Percentiles rank a stretch among this genome's conserved stretches.
phyloP scores from a whole-genome alignment of 1,140 invertebrate species.

The Berghia stephanieae region DNA sequence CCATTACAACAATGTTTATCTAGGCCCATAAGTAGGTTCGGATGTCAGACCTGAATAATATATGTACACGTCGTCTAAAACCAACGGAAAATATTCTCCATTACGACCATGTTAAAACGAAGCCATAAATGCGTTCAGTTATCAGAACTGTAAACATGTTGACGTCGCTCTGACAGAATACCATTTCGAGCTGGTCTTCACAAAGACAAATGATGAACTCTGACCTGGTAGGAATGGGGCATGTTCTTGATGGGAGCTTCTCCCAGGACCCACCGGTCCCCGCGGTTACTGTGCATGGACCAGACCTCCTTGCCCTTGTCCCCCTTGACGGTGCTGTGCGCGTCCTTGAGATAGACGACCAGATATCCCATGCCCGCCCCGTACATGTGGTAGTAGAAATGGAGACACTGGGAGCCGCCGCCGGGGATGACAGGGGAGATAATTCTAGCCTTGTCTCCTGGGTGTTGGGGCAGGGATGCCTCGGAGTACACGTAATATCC shows the following conservation, averaged over 20 bases:
- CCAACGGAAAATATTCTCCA: no score
- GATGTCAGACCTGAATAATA: no score
- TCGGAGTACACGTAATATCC: constrained; percentile 58
- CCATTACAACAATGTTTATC: no score
- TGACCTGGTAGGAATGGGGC: constrained; percentile 27
- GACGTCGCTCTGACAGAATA: no score
- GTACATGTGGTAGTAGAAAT: constrained; percentile 77
- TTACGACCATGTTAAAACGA: no score
- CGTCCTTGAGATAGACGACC: constrained; percentile 48
- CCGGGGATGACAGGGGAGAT: constrained; percentile 48
- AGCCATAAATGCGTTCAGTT: no score
- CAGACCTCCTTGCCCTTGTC: background rate
- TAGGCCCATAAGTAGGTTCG: no score
- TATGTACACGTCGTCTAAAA: no score
- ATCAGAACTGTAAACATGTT: no score
- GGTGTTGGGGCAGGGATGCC: constrained; percentile 29
- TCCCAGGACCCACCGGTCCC: constrained; percentile 51
- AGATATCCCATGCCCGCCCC: constrained; percentile 67
- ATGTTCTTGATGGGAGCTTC: constrained; percentile 43
- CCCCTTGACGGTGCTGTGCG: constrained; percentile 30
- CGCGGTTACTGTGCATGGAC: constrained; percentile 46
- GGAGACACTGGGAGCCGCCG: constrained; percentile 56
- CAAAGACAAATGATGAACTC: no score
- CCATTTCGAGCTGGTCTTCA: no score
- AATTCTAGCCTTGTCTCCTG: constrained; percentile 50